Percentiles rank a stretch among this genome's conserved stretches.
These are phyloP conservation scores for Linnaemya tessellans DNA, from an alignment of 2,888 invertebrate species.

Conservation along the genomic window DNA sequence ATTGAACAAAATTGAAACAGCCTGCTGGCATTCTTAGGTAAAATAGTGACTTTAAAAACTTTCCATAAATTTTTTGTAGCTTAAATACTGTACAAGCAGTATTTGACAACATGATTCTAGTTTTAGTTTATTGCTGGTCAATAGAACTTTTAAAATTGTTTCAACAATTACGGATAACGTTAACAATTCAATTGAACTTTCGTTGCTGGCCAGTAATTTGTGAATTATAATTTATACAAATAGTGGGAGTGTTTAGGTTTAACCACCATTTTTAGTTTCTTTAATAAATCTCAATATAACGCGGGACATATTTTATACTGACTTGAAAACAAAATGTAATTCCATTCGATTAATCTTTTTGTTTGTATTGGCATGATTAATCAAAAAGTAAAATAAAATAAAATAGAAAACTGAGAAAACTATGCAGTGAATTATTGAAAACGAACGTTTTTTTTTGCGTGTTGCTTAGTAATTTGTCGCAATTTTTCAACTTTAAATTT, in stretches of 20 bases:
- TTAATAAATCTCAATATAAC: constrained; percentile 33
- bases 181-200: constrained; percentile 28
- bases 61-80: not conserved
- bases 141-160: not conserved
- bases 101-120: not conserved
- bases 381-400: constrained; percentile 31
- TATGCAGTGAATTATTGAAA: constrained; percentile 65
- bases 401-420: constrained; percentile 22
- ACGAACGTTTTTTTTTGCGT: constrained; percentile 68
- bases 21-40: not conserved
- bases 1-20: constrained; percentile 22
- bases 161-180: not conserved
- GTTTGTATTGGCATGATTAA: constrained; percentile 36
- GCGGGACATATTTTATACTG: constrained; percentile 5
- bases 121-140: not conserved
- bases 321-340: constrained; percentile 14
- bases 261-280: not conserved
- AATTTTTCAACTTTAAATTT: constrained; percentile 70
- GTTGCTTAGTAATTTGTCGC: constrained; percentile 72
- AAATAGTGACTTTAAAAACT: not conserved
- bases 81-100: not conserved
- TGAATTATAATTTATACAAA: constrained; percentile 30
- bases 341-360: constrained; percentile 56
- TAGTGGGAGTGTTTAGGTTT: constrained; percentile 55
- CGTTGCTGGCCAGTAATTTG: constrained; percentile 11